Evolutionary conservation across 2,888 invertebrate species (phyloP).

Genomic region (Lochmaea crataegi): DNA sequence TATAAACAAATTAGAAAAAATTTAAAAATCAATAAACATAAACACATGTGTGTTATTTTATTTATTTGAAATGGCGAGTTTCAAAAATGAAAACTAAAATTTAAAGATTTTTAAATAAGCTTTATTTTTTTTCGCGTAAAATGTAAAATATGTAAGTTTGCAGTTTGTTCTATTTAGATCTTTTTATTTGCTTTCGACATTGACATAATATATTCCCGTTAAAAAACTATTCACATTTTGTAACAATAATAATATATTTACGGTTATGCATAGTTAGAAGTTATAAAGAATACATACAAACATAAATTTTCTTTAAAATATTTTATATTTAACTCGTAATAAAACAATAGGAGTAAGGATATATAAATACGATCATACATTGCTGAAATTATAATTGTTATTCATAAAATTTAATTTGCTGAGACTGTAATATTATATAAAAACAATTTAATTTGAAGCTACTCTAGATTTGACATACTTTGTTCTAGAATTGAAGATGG

Average conservation of each 20-base stretch:
- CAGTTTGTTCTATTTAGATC: no score
- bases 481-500: no score
- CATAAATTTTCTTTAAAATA: conserved; percentile 36
- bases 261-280: conserved; percentile 15
- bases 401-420: no score
- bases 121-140: no score
- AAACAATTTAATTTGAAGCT: no score
- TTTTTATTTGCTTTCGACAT: no score
- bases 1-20: not conserved
- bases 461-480: no score
- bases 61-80: no score
- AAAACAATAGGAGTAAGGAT: conserved; percentile 14
- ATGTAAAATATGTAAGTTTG: no score
- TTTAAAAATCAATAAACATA: not conserved
- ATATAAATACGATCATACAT: not conserved
- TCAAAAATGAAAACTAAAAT: not conserved
- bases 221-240: conserved; percentile 3
- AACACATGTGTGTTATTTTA: no score
- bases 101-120: not conserved
- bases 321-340: conserved; percentile 30
- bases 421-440: no score
- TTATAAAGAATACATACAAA: conserved; percentile 31
- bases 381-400: no score
- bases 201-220: not conserved
- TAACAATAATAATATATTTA: conserved; percentile 34